phyloP scores from a whole-genome alignment of 92 coral and sea anemone species.

The Phenganax stokvisi region DNA sequence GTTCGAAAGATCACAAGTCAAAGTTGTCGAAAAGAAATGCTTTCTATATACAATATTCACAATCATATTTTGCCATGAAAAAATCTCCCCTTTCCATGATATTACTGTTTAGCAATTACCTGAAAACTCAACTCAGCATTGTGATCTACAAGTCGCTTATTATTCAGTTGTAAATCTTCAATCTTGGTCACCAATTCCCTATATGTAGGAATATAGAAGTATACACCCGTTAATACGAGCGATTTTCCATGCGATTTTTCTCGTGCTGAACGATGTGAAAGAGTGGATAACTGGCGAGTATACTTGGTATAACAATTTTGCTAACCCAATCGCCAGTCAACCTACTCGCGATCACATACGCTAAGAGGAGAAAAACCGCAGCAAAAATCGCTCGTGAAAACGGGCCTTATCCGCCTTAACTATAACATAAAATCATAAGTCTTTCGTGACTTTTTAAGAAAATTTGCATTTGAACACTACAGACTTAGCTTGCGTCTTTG shows the following conservation, averaged over 20 bases:
- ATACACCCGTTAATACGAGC: too few relatives aligned
- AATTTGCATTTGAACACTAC: not conserved
- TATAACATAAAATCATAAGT: not conserved
- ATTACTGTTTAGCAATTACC: slow-evolving; percentile 44
- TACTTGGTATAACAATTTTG: too few relatives aligned
- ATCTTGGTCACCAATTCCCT: slow-evolving; percentile 64
- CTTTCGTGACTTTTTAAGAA: not conserved
- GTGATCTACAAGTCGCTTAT: slow-evolving; percentile 79
- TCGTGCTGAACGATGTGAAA: too few relatives aligned
- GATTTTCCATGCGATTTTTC: too few relatives aligned
- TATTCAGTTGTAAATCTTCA: slow-evolving; percentile 84
- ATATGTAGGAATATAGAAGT: slow-evolving; percentile 43
- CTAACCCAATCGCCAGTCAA: too few relatives aligned
- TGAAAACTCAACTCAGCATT: slow-evolving; percentile 72
- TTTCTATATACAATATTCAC: not conserved
- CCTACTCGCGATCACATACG: too few relatives aligned
- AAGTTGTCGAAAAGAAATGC: not conserved
- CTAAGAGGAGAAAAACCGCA: too few relatives aligned
- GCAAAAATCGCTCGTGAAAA: not conserved
- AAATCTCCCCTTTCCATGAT: not conserved
- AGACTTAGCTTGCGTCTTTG: too few relatives aligned
- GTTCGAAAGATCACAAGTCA: not conserved
- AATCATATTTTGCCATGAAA: not conserved
- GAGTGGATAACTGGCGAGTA: too few relatives aligned
- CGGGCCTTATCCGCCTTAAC: not conserved